A percentile compares a stretch with the other conserved stretches of the same genome.
phyloP scores from a whole-genome alignment of 2,797 vertebrate genomes.

The Miichthys miiuy region DNA sequence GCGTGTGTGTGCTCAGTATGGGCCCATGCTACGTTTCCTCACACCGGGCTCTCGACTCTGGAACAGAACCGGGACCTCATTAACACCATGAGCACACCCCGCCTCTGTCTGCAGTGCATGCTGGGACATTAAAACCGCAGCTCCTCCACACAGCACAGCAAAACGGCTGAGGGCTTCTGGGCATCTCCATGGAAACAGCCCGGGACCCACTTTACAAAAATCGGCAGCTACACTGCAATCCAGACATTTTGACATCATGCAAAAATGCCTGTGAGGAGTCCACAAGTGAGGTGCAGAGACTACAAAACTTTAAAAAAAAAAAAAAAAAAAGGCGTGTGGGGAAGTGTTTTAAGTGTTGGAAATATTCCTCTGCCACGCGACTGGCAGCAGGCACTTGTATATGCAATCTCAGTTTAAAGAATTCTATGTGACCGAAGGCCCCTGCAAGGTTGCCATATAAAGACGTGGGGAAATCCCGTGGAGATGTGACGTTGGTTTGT shows the following conservation, averaged over 20 bases:
- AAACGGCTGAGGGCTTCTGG: conserved; percentile 61
- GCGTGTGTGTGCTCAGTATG: conserved; percentile 13
- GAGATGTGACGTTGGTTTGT: conserved; percentile 76
- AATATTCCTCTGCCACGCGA: conserved; percentile 61
- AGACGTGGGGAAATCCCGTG: conserved; percentile 56
- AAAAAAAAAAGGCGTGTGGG: conserved; percentile 6
- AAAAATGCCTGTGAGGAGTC: conserved; percentile 73
- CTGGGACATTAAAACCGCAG: conserved; percentile 74
- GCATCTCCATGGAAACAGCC: conserved; percentile 57
- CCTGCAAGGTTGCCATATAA: conserved; percentile 74
- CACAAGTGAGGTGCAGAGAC: conserved; percentile 61
- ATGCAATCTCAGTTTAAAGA: conserved; percentile 84
- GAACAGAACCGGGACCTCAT: conserved; percentile 54
- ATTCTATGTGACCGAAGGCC: conserved; percentile 68
- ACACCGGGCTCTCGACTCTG: conserved; percentile 41
- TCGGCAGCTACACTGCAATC: conserved; percentile 82
- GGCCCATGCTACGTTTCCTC: conserved; percentile 51
- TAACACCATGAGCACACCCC: conserved; percentile 71
- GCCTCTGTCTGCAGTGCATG: conserved; percentile 80
- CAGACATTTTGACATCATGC: conserved; percentile 73
- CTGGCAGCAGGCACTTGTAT: conserved; percentile 77
- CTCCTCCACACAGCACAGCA: conserved; percentile 71
- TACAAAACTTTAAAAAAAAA: not conserved
- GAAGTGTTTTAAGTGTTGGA: conserved; percentile 56
- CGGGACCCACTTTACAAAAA: conserved; percentile 69